These are phyloP conservation scores for Agonopterix subpropinquella DNA, from an alignment of 2,888 invertebrate genomes.

Conservation along the genomic window DNA sequence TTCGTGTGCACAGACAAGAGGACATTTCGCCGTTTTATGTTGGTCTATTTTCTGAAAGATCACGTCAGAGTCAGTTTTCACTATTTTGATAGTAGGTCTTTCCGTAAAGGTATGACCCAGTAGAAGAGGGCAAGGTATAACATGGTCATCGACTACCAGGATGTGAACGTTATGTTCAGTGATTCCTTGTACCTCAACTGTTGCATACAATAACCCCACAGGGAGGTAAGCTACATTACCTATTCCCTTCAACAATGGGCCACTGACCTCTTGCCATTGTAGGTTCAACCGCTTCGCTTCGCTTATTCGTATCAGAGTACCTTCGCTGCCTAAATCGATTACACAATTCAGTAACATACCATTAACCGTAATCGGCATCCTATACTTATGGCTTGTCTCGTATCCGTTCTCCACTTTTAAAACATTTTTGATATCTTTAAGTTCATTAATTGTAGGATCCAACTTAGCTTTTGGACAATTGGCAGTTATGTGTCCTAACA, in stretches of 20 bases:
- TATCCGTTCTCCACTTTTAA: neutral
- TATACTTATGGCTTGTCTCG: neutral
- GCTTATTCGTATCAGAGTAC: neutral
- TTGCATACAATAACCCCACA: neutral
- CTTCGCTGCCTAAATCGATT: conserved; percentile 3
- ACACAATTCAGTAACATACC: neutral
- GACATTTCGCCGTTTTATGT: neutral
- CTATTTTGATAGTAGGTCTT: neutral
- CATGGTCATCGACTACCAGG: neutral
- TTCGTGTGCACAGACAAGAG: neutral
- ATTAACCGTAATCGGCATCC: neutral
- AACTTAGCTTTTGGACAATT: neutral
- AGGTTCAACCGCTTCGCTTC: no score
- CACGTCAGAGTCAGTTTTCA: neutral
- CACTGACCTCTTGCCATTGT: neutral
- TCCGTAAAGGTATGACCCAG: conserved; percentile 5
- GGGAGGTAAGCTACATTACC: neutral
- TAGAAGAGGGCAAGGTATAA: neutral
- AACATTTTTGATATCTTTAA: neutral
- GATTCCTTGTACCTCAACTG: neutral
- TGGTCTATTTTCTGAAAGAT: neutral
- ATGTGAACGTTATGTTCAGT: neutral
- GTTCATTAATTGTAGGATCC: neutral
- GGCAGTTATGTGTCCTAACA: neutral
- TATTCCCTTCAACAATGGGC: neutral